A percentile compares a stretch with the other conserved stretches of the same genome.
phyloP scores from a whole-genome alignment of 2,113 vertebrate species.

The Syrmaticus mikado region DNA sequence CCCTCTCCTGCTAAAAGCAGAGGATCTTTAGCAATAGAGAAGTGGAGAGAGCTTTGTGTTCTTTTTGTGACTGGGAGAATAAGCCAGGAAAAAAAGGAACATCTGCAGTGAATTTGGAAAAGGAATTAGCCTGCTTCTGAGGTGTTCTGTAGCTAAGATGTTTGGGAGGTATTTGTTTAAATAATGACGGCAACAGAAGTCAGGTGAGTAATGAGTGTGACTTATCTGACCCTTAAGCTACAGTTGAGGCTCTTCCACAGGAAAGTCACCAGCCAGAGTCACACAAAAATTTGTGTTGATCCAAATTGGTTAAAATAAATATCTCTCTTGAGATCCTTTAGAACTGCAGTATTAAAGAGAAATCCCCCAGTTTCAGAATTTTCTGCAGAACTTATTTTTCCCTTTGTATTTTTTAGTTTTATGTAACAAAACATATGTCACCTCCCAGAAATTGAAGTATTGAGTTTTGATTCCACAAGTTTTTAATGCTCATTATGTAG shows the following conservation, averaged over 20 bases:
- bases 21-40: not conserved
- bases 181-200: not conserved
- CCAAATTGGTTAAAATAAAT: not conserved
- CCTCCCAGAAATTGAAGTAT: not conserved
- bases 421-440: not conserved
- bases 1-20: not conserved
- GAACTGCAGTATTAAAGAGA: not conserved
- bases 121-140: not conserved
- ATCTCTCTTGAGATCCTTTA: not conserved
- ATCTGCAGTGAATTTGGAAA: not conserved
- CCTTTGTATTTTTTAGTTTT: not conserved
- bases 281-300: not conserved
- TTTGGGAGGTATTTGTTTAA: not conserved
- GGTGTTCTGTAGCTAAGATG: not conserved
- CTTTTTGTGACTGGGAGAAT: not conserved
- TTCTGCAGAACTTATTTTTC: not conserved
- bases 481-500: not conserved
- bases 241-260: not conserved
- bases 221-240: not conserved
- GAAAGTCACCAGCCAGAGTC: not conserved
- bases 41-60: not conserved
- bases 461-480: not conserved
- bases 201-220: not conserved
- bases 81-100: not conserved
- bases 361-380: not conserved